Evolutionary conservation across 2,888 invertebrate species (phyloP).

Genomic region (Crocallis elinguaria): DNA sequence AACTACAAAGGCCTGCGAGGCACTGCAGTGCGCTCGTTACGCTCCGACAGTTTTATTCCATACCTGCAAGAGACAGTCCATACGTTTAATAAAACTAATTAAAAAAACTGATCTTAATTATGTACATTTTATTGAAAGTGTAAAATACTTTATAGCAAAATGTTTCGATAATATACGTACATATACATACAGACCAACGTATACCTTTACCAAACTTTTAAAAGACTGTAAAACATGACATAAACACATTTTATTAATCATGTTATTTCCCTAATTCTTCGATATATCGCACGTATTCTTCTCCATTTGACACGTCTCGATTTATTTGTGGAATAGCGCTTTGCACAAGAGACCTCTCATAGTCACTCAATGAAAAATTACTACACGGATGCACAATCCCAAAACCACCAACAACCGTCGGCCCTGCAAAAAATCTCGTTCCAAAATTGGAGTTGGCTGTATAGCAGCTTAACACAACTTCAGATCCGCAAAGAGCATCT

Average conservation of each 20-base stretch:
- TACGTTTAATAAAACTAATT: too few relatives aligned
- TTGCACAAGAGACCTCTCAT: conserved; percentile 52
- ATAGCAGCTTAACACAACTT: conserved; percentile 54
- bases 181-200: neutral
- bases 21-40: too few relatives aligned
- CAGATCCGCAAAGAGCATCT: conserved; percentile 54
- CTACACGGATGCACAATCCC: conserved; percentile 55
- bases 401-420: conserved; percentile 53
- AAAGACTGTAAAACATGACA: conserved; percentile 27
- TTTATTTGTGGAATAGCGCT: conserved; percentile 52
- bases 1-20: too few relatives aligned
- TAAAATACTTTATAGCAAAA: too few relatives aligned
- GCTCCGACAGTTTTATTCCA: too few relatives aligned
- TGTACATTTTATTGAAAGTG: too few relatives aligned
- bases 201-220: conserved; percentile 39
- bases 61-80: too few relatives aligned
- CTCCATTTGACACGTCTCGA: conserved; percentile 57
- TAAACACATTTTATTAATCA: neutral
- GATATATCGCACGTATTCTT: conserved; percentile 53
- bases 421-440: conserved; percentile 65
- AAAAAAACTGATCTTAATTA: too few relatives aligned
- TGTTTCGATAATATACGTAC: too few relatives aligned
- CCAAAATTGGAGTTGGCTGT: conserved; percentile 64
- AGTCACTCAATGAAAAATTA: conserved; percentile 53
- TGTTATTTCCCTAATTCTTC: conserved; percentile 30